A percentile compares a stretch with the other conserved stretches of the same genome.
Evolutionary conservation across 2,113 vertebrate genomes (phyloP).

Genomic region (Aphelocoma coerulescens): DNA sequence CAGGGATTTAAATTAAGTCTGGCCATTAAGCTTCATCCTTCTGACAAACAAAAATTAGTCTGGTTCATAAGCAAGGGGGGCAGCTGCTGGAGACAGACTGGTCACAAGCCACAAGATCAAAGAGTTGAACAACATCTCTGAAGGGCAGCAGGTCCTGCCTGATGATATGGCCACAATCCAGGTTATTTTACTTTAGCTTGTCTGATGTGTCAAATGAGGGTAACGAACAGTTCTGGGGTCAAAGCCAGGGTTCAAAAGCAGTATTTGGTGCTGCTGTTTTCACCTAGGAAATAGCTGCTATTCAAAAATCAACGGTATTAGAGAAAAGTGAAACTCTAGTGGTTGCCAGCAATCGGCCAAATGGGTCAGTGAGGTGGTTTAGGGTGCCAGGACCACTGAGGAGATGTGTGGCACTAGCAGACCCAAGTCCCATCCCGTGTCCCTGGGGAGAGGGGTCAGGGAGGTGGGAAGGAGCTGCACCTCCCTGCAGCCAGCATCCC

Average conservation of each 20-base stretch:
- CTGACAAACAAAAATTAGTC: not conserved
- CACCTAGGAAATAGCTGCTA: not conserved
- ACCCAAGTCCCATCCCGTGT: not conserved
- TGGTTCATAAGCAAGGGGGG: not conserved
- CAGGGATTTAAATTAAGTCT: constrained; percentile 2
- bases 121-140: not conserved
- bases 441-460: not conserved
- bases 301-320: not conserved
- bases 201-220: not conserved
- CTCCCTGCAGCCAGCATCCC: not conserved
- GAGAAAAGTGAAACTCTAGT: not conserved
- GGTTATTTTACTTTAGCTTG: not conserved
- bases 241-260: not conserved
- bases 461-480: not conserved
- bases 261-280: not conserved
- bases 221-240: not conserved
- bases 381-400: not conserved
- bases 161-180: not conserved
- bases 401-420: not conserved
- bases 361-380: not conserved
- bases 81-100: not conserved
- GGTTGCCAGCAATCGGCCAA: rapidly evolving
- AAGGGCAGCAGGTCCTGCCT: not conserved
- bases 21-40: not conserved
- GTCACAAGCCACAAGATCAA: not conserved